phyloP scores from a whole-genome alignment of 1,140 invertebrate species.

The Aphis craccivora region DNA sequence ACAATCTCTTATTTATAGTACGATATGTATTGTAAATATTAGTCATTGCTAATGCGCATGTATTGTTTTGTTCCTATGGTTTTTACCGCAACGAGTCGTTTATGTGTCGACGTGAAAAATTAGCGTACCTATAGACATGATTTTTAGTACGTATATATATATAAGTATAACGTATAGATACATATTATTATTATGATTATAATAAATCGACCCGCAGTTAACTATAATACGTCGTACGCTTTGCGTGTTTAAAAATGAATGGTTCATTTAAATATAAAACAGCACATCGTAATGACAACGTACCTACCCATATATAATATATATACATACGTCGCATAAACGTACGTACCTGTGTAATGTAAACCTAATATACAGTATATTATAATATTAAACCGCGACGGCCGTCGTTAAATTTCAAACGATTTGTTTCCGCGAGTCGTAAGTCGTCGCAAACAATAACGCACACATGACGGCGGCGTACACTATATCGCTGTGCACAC shows the following conservation, averaged over 20 bases:
- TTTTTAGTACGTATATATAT: not conserved
- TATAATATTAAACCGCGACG: not conserved
- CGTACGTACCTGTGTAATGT: not conserved
- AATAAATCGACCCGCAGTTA: not conserved
- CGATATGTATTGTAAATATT: not conserved
- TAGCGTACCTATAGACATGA: not conserved
- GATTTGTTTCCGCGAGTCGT: not conserved
- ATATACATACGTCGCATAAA: too few relatives aligned
- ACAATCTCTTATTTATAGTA: not conserved
- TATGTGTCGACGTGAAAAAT: not conserved
- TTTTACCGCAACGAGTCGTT: not conserved
- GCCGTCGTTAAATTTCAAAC: constrained; percentile 15
- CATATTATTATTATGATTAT: not conserved
- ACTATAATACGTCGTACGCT: not conserved
- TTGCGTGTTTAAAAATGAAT: not conserved
- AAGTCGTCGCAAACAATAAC: not conserved
- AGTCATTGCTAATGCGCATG: not conserved
- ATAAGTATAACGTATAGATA: too few relatives aligned
- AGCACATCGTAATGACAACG: not conserved
- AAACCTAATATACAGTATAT: not conserved
- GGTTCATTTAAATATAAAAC: constrained; percentile 3
- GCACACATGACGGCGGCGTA: too few relatives aligned
- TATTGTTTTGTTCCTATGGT: not conserved
- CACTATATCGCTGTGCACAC: not conserved
- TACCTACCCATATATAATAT: not conserved